Evolutionary conservation across 2,797 vertebrate species (phyloP), one percentile per base, ranked within the genome.

Genomic region (Syngnathus acus): DNA sequence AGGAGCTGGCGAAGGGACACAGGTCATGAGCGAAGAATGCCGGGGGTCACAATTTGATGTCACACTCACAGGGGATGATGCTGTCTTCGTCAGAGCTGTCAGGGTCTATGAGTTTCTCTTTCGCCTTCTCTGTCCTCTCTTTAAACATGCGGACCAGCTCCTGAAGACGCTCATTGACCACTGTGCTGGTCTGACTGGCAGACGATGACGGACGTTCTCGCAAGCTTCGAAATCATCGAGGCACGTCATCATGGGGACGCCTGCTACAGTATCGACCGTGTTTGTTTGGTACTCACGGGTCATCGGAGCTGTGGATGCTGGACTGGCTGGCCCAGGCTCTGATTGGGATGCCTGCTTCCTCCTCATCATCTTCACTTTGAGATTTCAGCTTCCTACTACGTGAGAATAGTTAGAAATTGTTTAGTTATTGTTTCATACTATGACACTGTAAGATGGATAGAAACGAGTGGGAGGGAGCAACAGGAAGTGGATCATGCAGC

Each of bases 91-190:
- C 96, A 0, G 95, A 96, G 74, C 92, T 88, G 80, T 98, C 95
- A 0, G 92, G 94, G 70, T 99, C 96, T 0, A 93, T 90, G 39
- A 99, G 92, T 72, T 94, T 96, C 87, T 98, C 96, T 78, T 98
- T 99, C 68, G 95, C 95, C 67, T 91, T 95, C 82, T 98, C 95
- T 0, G 95, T 98, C 63, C 97, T 87, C 69, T 95, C 94, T 66
- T 90, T 97, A 65, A 99, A 99, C 72, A 97, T 93, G 75, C 90
- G 91, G 75, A 97, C 95, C 72, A 99, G 89, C 84, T 98, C 96
- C 89, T 98, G 96, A 0, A 99, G 92, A 5, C 95, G 93, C 55
- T 89, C 92, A 0, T 92, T 95, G 72, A 99, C 86, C 70, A 90
- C 6, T 0, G 88, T 58, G 0, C 95, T 98, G 78, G 90, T 94